Percentiles rank a stretch among this genome's conserved stretches.
Evolutionary conservation across 1,140 invertebrate genomes (phyloP).

Genomic region (Meloidogyne hapla): DNA sequence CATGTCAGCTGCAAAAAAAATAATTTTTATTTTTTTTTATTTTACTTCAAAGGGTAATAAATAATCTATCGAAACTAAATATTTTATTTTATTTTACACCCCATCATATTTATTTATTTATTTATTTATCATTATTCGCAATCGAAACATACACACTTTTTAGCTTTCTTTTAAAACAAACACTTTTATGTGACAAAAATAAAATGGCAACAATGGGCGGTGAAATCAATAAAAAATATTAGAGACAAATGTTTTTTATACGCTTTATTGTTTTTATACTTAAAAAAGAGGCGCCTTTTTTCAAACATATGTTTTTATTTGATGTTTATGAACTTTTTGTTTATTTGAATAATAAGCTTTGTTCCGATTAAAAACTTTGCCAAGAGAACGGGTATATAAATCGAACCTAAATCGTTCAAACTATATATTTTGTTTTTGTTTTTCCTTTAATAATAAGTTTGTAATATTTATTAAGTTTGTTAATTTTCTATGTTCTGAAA

Average conservation of each 20-base stretch:
- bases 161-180: not conserved
- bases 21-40: too few species aligned
- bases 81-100: too few species aligned
- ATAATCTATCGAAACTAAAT: too few species aligned
- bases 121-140: not conserved
- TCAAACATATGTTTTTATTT: not conserved
- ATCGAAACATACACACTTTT: not conserved
- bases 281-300: not conserved
- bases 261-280: not conserved
- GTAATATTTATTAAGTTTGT: not conserved
- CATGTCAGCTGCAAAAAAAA: too few species aligned
- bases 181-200: not conserved
- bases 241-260: not conserved
- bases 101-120: too few species aligned
- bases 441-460: not conserved
- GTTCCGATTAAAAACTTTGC: not conserved
- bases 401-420: not conserved
- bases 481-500: too few species aligned
- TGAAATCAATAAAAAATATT: not conserved
- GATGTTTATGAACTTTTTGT: not conserved
- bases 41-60: too few species aligned
- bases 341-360: not conserved
- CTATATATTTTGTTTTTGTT: not conserved
- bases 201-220: slow-evolving; percentile 1
- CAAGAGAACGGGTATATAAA: not conserved